Conservation (phyloP, 2,797 vertebrate genomes). For the Glyptemys insculpta region DNA sequence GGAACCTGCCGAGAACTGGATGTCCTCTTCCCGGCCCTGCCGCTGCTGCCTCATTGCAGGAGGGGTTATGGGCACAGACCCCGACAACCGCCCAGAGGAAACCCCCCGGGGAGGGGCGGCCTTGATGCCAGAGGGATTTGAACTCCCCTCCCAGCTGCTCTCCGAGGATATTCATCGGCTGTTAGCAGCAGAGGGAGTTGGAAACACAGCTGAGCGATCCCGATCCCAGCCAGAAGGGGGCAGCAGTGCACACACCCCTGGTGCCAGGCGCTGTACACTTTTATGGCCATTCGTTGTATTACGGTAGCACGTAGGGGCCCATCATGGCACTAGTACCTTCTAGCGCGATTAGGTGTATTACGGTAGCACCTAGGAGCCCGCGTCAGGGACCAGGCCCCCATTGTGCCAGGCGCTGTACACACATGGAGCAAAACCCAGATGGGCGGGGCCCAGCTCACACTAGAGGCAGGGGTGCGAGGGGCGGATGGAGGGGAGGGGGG, state of each 20-base stretch:
- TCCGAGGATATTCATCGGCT: background rate
- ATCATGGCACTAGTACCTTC: background rate
- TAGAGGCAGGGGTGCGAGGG: background rate
- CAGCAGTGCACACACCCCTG: background rate
- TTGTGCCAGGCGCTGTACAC: background rate
- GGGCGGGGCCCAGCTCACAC: background rate
- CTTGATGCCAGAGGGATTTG: background rate
- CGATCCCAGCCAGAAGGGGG: background rate
- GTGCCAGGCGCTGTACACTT: background rate
- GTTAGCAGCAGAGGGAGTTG: background rate
- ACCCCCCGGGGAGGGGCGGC: background rate
- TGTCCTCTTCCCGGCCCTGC: background rate
- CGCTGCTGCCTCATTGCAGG: no score
- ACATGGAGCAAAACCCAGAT: no score
- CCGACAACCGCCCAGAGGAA: fast-evolving
- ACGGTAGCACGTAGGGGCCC: background rate
- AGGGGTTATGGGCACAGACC: background rate
- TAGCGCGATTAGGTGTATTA: background rate
- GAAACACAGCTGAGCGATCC: background rate
- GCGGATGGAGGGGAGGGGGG: background rate
- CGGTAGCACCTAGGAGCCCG: background rate
- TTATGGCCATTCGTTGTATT: background rate
- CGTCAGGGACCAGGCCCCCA: no score
- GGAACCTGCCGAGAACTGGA: background rate
- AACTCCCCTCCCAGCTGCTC: background rate